Evolutionary conservation across 2,888 invertebrate genomes (phyloP), one percentile per base, ranked within the genome.

Genomic region (Synanthedon andrenaeformis): DNA sequence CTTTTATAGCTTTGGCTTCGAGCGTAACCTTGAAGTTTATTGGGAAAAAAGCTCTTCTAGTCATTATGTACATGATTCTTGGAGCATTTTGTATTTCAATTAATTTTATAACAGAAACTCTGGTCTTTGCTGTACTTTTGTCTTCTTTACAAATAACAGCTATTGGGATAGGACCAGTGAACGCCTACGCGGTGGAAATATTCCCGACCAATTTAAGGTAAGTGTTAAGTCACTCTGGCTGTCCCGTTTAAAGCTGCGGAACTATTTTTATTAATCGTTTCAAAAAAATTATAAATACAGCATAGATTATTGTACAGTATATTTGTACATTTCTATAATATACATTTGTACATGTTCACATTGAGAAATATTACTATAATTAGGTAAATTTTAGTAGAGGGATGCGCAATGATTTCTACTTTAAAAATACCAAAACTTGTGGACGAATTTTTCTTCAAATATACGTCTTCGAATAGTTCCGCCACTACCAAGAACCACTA

Each of bases 171-270:
- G 88, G 88, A 1, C 83, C 88, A 0, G 68, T 86, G 1, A 88
- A 86, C 57, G 84, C 87, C 0, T 88, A 72, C 59, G 73, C 81
- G 49, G 82, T 87, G 4, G 79, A 82, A 58, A 77, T 86, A 54
- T 88, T 87, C 52, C 88, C 88, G 0, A 88, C 87, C 2, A 62
- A 82, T 64, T 72, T 86, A 51, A 82, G 88, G 88, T 88, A 60
- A 65, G 60, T 19, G 13, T n/a, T 13, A 28, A 28, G 28, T 1
- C 28, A 28, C 6, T 28, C 28, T 28, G 28, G 8, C 28, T 28
- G 28, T 4, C 28, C 28, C 28, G 8, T 28, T 28, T 28, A 4
- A 28, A 28, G 28, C 28, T 28, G 28, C 8, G 28, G 8, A 28
- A 28, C 8, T 28, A 8, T 28, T 28, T 23, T 56, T 41, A 14